Evolutionary conservation across 2,113 vertebrate species (phyloP).

Genomic region (Serinus canaria): DNA sequence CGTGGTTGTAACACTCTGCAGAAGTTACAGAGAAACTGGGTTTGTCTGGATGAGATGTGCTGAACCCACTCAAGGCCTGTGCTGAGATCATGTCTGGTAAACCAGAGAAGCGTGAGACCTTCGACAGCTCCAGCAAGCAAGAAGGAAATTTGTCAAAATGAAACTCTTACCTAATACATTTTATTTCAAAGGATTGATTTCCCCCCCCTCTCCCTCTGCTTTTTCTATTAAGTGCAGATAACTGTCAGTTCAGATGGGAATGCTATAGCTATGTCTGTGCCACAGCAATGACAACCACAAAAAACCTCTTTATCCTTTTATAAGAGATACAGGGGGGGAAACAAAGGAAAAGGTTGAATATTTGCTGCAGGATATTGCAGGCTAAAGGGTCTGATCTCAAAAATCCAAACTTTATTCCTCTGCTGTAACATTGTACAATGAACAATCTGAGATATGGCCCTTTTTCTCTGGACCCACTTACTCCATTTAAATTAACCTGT

Average conservation of each 20-base stretch:
- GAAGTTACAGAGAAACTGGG: not conserved
- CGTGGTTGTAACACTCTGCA: not conserved
- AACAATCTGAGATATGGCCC: not conserved
- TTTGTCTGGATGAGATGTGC: not conserved
- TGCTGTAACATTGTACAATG: not conserved
- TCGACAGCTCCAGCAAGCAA: not conserved
- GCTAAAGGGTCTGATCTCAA: not conserved
- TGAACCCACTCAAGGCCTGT: not conserved
- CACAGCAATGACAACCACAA: not conserved
- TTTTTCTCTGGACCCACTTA: not conserved
- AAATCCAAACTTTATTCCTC: not conserved
- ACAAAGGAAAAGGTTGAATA: not conserved
- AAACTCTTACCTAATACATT: conserved; percentile 44
- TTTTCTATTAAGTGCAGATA: conserved; percentile 24
- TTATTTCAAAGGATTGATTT: conserved; percentile 11
- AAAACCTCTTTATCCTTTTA: not conserved
- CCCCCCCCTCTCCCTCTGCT: not conserved
- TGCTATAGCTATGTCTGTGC: not conserved
- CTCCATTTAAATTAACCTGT: not conserved
- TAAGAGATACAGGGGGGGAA: not conserved
- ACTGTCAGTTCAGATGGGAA: conserved; percentile 11
- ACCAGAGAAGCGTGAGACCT: conserved; percentile 31
- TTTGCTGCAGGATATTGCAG: not conserved
- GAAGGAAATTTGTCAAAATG: conserved; percentile 24
- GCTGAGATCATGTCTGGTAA: conserved; percentile 62